These are phyloP conservation scores for Pomatorhinus ruficollis DNA, from an alignment of 2,113 vertebrate genomes.

Conservation along the genomic window DNA sequence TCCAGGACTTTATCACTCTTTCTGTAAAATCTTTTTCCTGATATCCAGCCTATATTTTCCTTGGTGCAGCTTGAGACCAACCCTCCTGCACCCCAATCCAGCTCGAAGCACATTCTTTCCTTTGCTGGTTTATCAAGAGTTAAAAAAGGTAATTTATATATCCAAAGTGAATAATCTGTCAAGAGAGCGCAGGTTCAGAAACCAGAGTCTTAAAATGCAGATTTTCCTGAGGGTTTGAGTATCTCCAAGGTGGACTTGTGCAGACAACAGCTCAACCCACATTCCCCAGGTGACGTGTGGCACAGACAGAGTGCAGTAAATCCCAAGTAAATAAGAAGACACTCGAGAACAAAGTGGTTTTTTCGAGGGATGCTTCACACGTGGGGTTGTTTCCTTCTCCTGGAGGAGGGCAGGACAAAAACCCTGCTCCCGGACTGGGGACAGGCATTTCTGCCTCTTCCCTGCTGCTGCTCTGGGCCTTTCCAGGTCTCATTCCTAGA, in stretches of 20 bases:
- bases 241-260: neutral
- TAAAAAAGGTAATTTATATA: neutral
- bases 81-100: neutral
- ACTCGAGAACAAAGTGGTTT: neutral
- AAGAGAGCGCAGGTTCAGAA: neutral
- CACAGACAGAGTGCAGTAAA: neutral
- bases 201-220: neutral
- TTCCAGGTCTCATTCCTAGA: neutral
- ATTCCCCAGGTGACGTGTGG: fast-evolving
- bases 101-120: neutral
- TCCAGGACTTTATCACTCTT: no score
- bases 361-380: neutral
- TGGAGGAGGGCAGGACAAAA: neutral
- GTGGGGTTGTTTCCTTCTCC: neutral
- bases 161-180: neutral
- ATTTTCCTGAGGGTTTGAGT: neutral
- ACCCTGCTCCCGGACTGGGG: neutral
- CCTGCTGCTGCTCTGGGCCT: neutral
- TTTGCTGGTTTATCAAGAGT: neutral
- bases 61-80: no score
- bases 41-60: no score
- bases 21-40: no score
- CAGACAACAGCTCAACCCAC: neutral
- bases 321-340: neutral
- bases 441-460: neutral